A percentile compares a stretch with the other conserved stretches of the same genome.
Conservation (phyloP, 2,888 invertebrate species). For the Prosapia bicincta region DNA sequence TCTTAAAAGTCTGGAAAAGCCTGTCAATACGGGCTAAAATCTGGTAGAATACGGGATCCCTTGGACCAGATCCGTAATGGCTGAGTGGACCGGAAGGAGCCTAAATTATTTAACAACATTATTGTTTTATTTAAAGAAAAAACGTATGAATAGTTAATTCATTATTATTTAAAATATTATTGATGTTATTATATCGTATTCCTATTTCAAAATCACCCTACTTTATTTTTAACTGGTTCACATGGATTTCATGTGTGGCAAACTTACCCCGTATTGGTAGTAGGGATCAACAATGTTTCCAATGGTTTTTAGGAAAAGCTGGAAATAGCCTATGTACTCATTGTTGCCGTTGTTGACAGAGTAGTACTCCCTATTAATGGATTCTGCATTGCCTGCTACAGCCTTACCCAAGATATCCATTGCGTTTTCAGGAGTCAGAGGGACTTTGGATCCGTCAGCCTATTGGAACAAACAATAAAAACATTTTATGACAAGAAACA, state of each 20-base stretch:
- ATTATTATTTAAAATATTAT: too few species aligned
- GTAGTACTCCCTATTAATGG: constrained; percentile 56
- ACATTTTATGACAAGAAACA: too few species aligned
- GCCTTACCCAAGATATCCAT: constrained; percentile 62
- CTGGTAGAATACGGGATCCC: constrained; percentile 71
- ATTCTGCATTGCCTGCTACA: constrained; percentile 61
- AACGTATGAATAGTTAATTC: too few species aligned
- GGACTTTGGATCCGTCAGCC: constrained; percentile 53
- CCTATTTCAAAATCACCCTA: too few species aligned
- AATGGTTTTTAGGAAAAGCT: constrained; percentile 53
- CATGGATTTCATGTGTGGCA: neutral
- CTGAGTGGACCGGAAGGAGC: constrained; percentile 52
- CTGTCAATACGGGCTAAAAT: constrained; percentile 56
- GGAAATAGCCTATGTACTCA: constrained; percentile 46
- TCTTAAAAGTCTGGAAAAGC: constrained; percentile 56
- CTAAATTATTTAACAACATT: neutral
- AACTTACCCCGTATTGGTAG: constrained; percentile 42
- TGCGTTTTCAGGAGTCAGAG: constrained; percentile 58
- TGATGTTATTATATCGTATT: too few species aligned
- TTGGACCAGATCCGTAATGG: constrained; percentile 60
- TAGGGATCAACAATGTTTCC: constrained; percentile 46
- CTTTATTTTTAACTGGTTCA: neutral
- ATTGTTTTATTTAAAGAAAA: too few species aligned
- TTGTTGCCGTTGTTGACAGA: too few species aligned
- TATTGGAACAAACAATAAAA: constrained; percentile 39